A percentile compares a stretch with the other conserved stretches of the same genome.
Conservation (phyloP, 2,797 vertebrate species). For the Enteromius fasciolatus region DNA sequence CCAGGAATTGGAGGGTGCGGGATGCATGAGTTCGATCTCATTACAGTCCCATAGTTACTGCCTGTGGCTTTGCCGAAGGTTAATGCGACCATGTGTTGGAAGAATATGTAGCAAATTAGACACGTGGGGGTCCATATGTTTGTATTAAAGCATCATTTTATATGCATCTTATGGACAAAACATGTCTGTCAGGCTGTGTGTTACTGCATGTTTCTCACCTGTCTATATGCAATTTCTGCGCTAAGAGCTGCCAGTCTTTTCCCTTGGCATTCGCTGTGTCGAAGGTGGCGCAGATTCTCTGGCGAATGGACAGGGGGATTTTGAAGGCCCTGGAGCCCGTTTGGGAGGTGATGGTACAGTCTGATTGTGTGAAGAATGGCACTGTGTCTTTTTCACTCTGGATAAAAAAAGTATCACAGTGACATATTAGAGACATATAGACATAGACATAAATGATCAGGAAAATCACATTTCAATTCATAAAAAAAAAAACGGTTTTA, state of each 20-base stretch:
- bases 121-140: constrained; percentile 26
- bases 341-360: constrained; percentile 86
- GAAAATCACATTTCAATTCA: neutral
- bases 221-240: constrained; percentile 91
- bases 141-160: neutral
- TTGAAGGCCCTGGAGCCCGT: constrained; percentile 92
- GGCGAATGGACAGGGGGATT: constrained; percentile 92
- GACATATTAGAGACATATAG: too few species aligned
- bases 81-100: constrained; percentile 38
- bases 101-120: constrained; percentile 37
- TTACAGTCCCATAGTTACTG: constrained; percentile 14
- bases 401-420: neutral
- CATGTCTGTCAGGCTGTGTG: neutral
- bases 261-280: constrained; percentile 91
- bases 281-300: constrained; percentile 94
- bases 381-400: constrained; percentile 87
- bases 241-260: constrained; percentile 97
- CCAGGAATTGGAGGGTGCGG: neutral
- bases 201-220: constrained; percentile 76
- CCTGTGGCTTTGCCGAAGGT: constrained; percentile 29
- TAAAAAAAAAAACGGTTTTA: neutral
- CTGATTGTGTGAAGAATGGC: constrained; percentile 86
- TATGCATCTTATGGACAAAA: constrained; percentile 5
- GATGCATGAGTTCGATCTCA: constrained; percentile 20
- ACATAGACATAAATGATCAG: too few species aligned